Conservation (phyloP, 2,888 invertebrate species). For the Hypomecis punctinalis region DNA sequence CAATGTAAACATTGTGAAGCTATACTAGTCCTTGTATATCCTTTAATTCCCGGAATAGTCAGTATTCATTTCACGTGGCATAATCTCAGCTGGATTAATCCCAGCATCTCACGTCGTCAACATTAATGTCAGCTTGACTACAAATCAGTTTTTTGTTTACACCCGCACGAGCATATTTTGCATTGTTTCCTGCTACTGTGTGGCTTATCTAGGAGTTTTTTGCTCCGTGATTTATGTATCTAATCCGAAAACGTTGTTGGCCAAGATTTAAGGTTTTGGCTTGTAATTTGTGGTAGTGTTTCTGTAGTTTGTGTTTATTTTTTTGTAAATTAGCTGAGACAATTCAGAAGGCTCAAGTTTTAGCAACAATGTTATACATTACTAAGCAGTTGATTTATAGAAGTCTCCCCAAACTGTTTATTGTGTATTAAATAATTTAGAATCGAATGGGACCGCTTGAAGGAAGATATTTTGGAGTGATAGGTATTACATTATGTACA, state of each 20-base stretch:
- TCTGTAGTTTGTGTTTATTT: no score
- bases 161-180: conserved; percentile 25
- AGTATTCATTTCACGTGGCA: conserved; percentile 49
- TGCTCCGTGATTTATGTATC: conserved; percentile 25
- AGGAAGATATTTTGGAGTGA: no score
- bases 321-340: no score
- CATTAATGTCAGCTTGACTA: conserved; percentile 26
- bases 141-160: conserved; percentile 36
- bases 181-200: conserved; percentile 31
- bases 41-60: conserved; percentile 37
- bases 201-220: conserved; percentile 22
- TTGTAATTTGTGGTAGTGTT: not conserved
- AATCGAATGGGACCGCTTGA: no score
- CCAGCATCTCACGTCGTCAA: conserved; percentile 21
- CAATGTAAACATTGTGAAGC: no score
- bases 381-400: no score
- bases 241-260: conserved; percentile 6
- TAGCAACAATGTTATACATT: no score
- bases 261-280: not conserved
- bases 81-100: conserved; percentile 41
- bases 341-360: no score
- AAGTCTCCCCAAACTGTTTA: no score
- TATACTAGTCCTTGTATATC: no score
- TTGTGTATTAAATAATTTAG: no score
- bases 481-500: no score